Base-by-base conservation (phyloP, 2,797 vertebrate genomes). In the Lagorchestes hirsutus region DNA sequence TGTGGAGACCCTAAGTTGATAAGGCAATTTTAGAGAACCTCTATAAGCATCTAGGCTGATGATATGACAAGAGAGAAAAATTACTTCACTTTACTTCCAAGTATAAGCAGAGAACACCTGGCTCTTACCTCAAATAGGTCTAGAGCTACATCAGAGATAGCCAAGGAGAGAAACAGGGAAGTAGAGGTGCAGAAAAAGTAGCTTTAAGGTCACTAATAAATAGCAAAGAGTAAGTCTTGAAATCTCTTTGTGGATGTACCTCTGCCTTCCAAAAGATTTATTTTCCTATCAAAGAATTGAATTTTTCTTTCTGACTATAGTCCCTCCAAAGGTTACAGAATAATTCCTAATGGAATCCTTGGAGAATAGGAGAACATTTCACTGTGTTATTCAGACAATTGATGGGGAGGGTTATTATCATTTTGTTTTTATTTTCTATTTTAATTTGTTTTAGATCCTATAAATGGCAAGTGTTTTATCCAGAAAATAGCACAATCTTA, bases 391-490 rank as follows among this genome's bases (percentile, higher is more conserved):
- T 46, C 22, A 82, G n/a, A 46, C 31, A 82, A 74, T 24, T 82
- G 67, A 82, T 82, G 46, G n/a, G 18, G 1, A 22, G 16, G 18
- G 16, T 9, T 22, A 22, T 82, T 82, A 82, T 6, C 8, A 74
- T 24, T 40, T 82, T 67, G 54, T 54, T 31, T 93, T 50, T 31
- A 52, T 52, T 52, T 52, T 52, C 50, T 52, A 52, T 52, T 52
- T 52, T 52, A 52, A 4, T 52, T 52, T 52, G 50, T 4, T 52
- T 52, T 52, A 91, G 11, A 6, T 13, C 95, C 31, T 92, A 22
- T 74, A 29, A 95, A 92, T 52, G 54, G 3, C 5, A 46, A 95
- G 22, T 11, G 24, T 91, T 97, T 93, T 96, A 90, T 92, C 92
- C 5, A 56, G 90, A 40, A 55, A 91, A 46, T 34, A 34, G 0